Evolutionary conservation across 1,140 invertebrate genomes (phyloP).

Genomic region (Pseudomyrmex concolor): DNA sequence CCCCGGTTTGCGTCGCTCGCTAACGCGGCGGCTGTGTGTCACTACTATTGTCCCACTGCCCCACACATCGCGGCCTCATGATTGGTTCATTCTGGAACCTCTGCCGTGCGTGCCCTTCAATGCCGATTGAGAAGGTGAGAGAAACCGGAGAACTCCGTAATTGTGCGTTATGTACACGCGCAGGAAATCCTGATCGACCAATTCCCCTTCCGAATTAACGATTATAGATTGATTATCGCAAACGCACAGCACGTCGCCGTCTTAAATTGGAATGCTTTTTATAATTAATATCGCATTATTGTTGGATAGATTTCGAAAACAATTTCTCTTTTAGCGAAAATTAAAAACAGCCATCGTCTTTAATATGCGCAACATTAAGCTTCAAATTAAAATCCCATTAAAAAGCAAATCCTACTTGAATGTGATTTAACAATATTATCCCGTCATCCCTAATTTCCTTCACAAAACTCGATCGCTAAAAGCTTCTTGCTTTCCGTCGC

Average conservation of each 20-base stretch:
- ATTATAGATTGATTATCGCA: no score
- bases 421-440: neutral
- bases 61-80: constrained; percentile 88
- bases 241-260: no score
- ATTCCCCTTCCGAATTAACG: neutral
- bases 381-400: neutral
- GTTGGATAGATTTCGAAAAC: no score
- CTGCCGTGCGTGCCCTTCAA: constrained; percentile 96
- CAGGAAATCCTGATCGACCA: no score
- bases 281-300: no score
- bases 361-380: neutral
- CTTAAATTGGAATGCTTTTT: no score
- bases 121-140: constrained; percentile 96
- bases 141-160: neutral
- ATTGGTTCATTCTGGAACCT: constrained; percentile 97
- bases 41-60: constrained; percentile 82
- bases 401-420: neutral
- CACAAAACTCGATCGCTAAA: neutral
- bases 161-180: neutral
- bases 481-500: neutral
- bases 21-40: constrained; percentile 69
- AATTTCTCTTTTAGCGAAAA: no score
- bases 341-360: neutral
- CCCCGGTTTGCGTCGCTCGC: constrained; percentile 48
- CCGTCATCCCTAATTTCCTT: neutral